These are phyloP conservation scores for Escarpia spicata DNA, from an alignment of 2,888 invertebrate species.

Conservation along the genomic window DNA sequence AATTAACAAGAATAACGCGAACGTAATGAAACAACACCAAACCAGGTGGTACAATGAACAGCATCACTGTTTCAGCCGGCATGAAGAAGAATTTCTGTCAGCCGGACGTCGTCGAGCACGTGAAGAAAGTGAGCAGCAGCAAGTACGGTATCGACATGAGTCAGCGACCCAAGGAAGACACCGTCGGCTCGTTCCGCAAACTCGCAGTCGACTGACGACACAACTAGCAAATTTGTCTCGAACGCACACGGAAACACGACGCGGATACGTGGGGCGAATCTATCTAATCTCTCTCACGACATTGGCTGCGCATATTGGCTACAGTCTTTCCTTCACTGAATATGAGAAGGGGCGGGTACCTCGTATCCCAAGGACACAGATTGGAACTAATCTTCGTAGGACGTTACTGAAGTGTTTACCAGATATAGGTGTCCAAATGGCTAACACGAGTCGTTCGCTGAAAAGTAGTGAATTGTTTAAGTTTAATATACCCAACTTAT, in stretches of 20 bases:
- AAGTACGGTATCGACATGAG: constrained; percentile 33
- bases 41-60: background rate
- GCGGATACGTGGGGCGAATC: background rate
- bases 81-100: constrained; percentile 31
- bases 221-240: background rate
- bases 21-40: background rate
- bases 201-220: constrained; percentile 28
- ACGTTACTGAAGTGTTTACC: too few relatives aligned
- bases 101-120: constrained; percentile 32
- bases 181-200: constrained; percentile 39
- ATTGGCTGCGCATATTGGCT: too few relatives aligned
- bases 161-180: constrained; percentile 27
- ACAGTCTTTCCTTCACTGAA: too few relatives aligned
- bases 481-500: too few relatives aligned
- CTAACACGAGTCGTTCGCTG: too few relatives aligned
- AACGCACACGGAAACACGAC: background rate
- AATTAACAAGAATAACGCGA: background rate
- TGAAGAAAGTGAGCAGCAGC: constrained; percentile 34
- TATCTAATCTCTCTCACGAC: too few relatives aligned
- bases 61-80: background rate
- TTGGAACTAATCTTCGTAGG: too few relatives aligned
- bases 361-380: too few relatives aligned
- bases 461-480: too few relatives aligned
- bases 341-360: too few relatives aligned
- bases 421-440: too few relatives aligned